phyloP scores from a whole-genome alignment of 2,888 invertebrate species.

The Trachelus troglodyta region DNA sequence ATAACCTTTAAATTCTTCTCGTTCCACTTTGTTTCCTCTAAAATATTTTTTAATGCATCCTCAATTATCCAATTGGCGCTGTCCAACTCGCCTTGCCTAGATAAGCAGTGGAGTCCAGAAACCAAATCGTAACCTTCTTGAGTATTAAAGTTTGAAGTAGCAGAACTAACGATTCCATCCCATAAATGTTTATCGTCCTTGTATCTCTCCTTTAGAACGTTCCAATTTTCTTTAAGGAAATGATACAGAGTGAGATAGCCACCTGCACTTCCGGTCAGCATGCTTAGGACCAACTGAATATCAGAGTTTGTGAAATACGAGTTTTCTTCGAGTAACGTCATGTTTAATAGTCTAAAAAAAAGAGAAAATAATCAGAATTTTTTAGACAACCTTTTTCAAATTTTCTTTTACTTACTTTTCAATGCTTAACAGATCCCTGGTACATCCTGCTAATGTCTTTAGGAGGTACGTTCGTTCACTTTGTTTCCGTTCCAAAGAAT shows the following conservation, averaged over 20 bases:
- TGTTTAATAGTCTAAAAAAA: conserved; percentile 70
- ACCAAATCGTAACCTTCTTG: conserved; percentile 80
- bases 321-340: conserved; percentile 77
- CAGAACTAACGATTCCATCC: conserved; percentile 80
- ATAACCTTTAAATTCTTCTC: conserved; percentile 81
- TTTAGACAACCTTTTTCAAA: not conserved
- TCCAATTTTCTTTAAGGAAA: conserved; percentile 80
- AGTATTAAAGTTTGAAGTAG: conserved; percentile 81
- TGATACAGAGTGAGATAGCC: conserved; percentile 80
- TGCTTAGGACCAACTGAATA: conserved; percentile 79
- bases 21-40: conserved; percentile 82
- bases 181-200: conserved; percentile 78
- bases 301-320: conserved; percentile 83
- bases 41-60: conserved; percentile 78
- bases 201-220: conserved; percentile 75
- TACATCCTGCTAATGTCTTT: conserved; percentile 84
- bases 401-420: conserved; percentile 59
- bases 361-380: not conserved
- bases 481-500: conserved; percentile 70
- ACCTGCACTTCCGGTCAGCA: conserved; percentile 77
- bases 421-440: conserved; percentile 78
- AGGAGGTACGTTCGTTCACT: conserved; percentile 82
- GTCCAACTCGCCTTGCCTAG: conserved; percentile 76
- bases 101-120: conserved; percentile 71
- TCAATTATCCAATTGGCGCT: conserved; percentile 80